Conservation (phyloP, 2,888 invertebrate genomes). For the Chaetogeoica ovagalla region DNA sequence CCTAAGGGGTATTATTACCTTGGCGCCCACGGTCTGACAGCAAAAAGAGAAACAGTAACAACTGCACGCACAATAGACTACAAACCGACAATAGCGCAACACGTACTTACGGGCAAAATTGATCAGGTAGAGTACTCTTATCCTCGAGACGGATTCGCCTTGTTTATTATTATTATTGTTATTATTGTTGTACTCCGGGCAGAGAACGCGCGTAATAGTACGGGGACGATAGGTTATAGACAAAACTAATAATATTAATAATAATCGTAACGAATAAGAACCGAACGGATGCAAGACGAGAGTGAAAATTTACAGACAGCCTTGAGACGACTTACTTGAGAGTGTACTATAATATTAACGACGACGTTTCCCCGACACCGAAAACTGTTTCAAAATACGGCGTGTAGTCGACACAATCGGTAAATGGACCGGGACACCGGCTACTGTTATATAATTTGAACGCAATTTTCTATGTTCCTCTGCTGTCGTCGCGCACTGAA, state of each 20-base stretch:
- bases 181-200: background rate
- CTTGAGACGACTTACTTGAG: constrained; percentile 10
- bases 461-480: too few species aligned
- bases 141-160: background rate
- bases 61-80: background rate
- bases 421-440: background rate
- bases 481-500: too few species aligned
- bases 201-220: background rate
- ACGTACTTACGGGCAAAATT: background rate
- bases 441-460: background rate
- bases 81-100: background rate
- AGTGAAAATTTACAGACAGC: background rate
- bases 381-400: too few species aligned
- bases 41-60: background rate
- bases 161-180: background rate
- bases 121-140: background rate
- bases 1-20: constrained; percentile 32
- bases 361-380: background rate
- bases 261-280: background rate
- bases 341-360: too few species aligned
- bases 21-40: background rate
- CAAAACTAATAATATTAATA: background rate
- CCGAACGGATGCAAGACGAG: background rate
- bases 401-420: background rate
- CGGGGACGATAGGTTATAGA: background rate